Evolutionary conservation across 2,888 invertebrate species (phyloP), one percentile per base, ranked within the genome.

Genomic region (Pogonocherus hispidulus): DNA sequence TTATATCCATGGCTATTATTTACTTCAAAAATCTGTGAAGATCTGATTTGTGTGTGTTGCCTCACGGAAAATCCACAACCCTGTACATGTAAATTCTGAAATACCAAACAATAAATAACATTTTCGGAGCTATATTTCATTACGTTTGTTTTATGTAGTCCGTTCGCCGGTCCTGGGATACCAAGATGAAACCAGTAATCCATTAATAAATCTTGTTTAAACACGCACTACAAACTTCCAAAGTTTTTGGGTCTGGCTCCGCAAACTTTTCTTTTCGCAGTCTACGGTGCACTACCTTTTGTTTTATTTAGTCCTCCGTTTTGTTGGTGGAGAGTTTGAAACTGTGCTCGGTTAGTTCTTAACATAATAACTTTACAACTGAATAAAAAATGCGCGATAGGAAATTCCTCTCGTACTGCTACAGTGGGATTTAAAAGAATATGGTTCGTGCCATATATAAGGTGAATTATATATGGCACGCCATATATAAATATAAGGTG

Each of bases 181-280:
- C 52, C 32, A 32, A 64, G 64, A 71, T 63, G 71, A 68, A 44
- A 71, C 66, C 54, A 63, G 60, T 63, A 47, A 41, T 60, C 63
- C 66, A 66, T 67, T 68, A 68, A 69, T 71, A 69, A 71, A 69
- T 71, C 68, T 68, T 66, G 60, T 68, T 66, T 63, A 63, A 63
- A 71, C 56, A 66, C 70, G 65, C 65, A 59, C 56, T 57, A 64
- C 32, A 14, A 52, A 52, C 52, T 52, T 18, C 52, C 52, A 52
- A n/a, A 52, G 52, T 32, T 16, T 27, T 32, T 22, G 18, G 52
- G 32, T 32, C 32, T 16, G 32, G 52, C 52, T 16, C 52, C 32
- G 6, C 52, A 52, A 52, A 52, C 52, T 52, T 52, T 52, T 32
- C 52, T 52, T 16, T 32, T 32, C 49, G 8, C 52, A 32, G 11